Evolutionary conservation across 2,888 invertebrate species (phyloP).

Genomic region (Drosophila multiciliata): DNA sequence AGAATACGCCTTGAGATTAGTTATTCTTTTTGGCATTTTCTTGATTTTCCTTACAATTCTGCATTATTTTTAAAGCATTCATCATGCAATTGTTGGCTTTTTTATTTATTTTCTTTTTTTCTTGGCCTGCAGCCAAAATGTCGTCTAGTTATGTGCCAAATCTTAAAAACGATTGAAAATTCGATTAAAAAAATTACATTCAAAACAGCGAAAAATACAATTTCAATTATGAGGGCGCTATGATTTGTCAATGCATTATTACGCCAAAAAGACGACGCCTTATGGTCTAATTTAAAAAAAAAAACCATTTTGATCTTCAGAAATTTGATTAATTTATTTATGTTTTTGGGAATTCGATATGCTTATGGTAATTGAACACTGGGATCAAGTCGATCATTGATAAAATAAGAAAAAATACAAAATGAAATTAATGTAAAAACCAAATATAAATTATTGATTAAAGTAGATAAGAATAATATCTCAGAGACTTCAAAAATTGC

Average conservation of each 20-base stretch:
- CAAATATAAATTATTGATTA: fast-evolving
- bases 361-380: not conserved
- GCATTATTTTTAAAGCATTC: constrained; percentile 54
- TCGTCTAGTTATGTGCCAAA: constrained; percentile 68
- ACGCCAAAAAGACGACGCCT: constrained; percentile 3
- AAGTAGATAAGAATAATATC: not conserved
- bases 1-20: constrained; percentile 26
- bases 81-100: constrained; percentile 40
- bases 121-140: constrained; percentile 63
- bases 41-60: constrained; percentile 27
- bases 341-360: constrained; percentile 5
- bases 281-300: constrained; percentile 8
- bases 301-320: not conserved
- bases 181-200: constrained; percentile 62
- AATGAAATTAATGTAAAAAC: not conserved
- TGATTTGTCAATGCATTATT: constrained; percentile 57
- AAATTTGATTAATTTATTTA: not conserved
- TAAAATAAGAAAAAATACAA: not conserved
- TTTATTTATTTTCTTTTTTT: constrained; percentile 13
- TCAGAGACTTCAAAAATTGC: not conserved
- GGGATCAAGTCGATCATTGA: not conserved
- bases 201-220: constrained; percentile 51
- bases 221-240: constrained; percentile 70
- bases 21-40: constrained; percentile 33
- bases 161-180: constrained; percentile 57